A percentile compares a stretch with the other conserved stretches of the same genome.
phyloP scores from a whole-genome alignment of 2,113 vertebrate species.

The Danio rerio region DNA sequence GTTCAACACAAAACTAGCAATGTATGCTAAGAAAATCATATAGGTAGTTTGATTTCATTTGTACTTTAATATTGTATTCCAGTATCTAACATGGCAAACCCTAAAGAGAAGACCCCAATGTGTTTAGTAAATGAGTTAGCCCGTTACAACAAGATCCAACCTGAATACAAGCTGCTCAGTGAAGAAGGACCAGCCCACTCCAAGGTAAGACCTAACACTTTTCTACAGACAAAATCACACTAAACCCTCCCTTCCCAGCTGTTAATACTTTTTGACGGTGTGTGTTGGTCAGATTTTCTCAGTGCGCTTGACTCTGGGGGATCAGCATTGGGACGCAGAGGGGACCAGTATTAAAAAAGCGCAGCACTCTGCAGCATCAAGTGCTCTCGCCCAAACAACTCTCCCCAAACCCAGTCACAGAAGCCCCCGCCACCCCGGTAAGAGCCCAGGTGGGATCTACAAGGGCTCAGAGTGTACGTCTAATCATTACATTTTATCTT shows the following conservation, averaged over 20 bases:
- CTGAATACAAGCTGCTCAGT: constrained; percentile 92
- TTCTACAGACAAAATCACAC: background rate
- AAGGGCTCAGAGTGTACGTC: constrained; percentile 54
- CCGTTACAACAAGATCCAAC: constrained; percentile 96
- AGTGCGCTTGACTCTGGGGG: constrained; percentile 89
- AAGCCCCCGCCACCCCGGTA: constrained; percentile 86
- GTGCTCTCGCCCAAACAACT: constrained; percentile 87
- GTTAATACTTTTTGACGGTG: background rate
- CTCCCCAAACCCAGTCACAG: constrained; percentile 87
- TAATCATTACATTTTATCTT: background rate
- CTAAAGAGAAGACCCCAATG: constrained; percentile 98
- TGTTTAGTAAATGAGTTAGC: constrained; percentile 99
- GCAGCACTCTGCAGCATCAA: constrained; percentile 89
- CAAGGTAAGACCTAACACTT: constrained; percentile 76
- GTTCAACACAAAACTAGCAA: too few species aligned
- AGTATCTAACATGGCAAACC: constrained; percentile 97
- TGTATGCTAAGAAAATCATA: too few species aligned
- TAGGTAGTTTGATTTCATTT: background rate
- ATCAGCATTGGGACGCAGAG: constrained; percentile 92
- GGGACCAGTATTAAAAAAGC: constrained; percentile 95
- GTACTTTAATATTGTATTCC: constrained; percentile 56
- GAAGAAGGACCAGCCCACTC: constrained; percentile 94
- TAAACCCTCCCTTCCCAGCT: background rate
- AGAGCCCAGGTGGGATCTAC: constrained; percentile 81
- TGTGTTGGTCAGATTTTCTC: constrained; percentile 84